phyloP scores from a whole-genome alignment of 1,140 invertebrate species.

The Ganaspis sp. region DNA sequence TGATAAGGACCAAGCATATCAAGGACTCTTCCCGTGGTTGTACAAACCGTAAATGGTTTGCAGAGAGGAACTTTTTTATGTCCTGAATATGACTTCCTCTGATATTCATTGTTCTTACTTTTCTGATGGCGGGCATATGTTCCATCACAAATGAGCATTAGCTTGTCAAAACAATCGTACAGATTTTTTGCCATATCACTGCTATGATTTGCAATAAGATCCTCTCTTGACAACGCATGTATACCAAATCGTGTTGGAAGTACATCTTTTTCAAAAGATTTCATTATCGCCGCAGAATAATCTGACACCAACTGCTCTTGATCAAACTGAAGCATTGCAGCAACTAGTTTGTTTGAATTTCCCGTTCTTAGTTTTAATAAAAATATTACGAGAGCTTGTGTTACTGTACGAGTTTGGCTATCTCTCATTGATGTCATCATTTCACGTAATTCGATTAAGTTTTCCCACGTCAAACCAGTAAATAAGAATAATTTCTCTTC shows the following conservation, averaged over 20 bases:
- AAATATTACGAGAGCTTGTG: too few species aligned
- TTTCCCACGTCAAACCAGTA: too few species aligned
- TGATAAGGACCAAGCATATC: slow-evolving; percentile 44
- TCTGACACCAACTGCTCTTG: too few species aligned
- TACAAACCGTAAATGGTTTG: too few species aligned
- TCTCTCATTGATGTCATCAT: too few species aligned
- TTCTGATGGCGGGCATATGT: slow-evolving; percentile 50
- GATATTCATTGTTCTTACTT: slow-evolving; percentile 22
- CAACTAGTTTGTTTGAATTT: too few species aligned
- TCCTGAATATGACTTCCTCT: slow-evolving; percentile 45
- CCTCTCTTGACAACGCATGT: slow-evolving; percentile 28
- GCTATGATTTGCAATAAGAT: slow-evolving; percentile 31
- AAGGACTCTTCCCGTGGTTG: slow-evolving; percentile 41
- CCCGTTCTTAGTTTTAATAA: too few species aligned
- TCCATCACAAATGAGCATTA: slow-evolving; percentile 29
- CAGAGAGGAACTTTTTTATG: too few species aligned
- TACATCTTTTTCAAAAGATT: slow-evolving; percentile 43
- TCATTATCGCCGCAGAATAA: slow-evolving; percentile 21
- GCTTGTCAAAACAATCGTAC: not conserved
- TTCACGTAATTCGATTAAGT: too few species aligned
- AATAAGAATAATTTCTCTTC: slow-evolving; percentile 35
- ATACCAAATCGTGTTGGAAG: slow-evolving; percentile 33
- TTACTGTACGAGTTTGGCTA: too few species aligned
- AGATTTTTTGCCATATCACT: not conserved
- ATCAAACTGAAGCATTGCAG: too few species aligned